These are phyloP conservation scores for Catostomus latipinnis DNA, from an alignment of 2,797 vertebrate species.

Conservation along the genomic window DNA sequence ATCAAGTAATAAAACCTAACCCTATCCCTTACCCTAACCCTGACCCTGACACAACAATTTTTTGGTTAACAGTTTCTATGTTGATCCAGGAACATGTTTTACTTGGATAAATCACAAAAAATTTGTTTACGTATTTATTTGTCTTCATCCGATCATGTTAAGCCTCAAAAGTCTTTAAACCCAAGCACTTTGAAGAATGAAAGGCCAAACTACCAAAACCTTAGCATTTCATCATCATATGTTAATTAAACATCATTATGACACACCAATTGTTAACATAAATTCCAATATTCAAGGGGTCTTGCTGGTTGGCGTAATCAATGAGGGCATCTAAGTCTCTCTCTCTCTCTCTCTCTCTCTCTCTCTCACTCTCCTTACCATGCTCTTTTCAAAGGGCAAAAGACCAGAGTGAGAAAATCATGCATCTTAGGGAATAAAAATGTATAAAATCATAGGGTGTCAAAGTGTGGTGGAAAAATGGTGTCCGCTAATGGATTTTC, in stretches of 20 bases:
- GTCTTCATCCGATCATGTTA: neutral
- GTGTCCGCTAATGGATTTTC: slow-evolving; percentile 83
- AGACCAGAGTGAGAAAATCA: slow-evolving; percentile 74
- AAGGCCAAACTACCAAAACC: slow-evolving; percentile 70
- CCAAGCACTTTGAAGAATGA: slow-evolving; percentile 66
- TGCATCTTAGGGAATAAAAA: slow-evolving; percentile 82
- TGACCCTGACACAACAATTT: neutral
- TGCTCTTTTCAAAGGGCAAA: slow-evolving; percentile 73
- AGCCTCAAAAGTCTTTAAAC: neutral
- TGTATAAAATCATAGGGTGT: slow-evolving; percentile 84
- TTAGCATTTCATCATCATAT: slow-evolving; percentile 75
- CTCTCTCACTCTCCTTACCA: slow-evolving; percentile 61
- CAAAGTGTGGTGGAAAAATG: slow-evolving; percentile 80
- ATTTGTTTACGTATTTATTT: neutral
- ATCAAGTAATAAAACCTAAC: neutral
- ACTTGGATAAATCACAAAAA: neutral
- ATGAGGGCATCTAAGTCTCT: slow-evolving; percentile 76
- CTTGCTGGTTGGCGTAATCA: slow-evolving; percentile 69
- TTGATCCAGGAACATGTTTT: too few relatives aligned
- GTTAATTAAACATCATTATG: slow-evolving; percentile 81
- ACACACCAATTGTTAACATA: slow-evolving; percentile 79
- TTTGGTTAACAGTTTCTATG: neutral
- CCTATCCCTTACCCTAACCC: neutral
- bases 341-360: slow-evolving; percentile 62
- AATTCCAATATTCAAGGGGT: slow-evolving; percentile 70